Conservation (phyloP, 2,797 vertebrate genomes). For the Sciurus vulgaris region DNA sequence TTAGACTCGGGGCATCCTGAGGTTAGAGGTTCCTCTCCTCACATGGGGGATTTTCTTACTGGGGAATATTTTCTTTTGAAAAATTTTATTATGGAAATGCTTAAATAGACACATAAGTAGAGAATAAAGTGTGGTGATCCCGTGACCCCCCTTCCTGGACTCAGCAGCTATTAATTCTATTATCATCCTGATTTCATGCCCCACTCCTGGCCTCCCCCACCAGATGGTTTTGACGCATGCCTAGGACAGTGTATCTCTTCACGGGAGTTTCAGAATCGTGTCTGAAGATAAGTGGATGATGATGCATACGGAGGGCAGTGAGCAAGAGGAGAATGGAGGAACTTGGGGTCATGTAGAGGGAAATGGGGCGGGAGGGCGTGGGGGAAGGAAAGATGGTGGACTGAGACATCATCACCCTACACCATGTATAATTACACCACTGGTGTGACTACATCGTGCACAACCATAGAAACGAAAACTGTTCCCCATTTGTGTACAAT, state of each 20-base stretch:
- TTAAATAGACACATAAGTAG: not conserved
- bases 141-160: not conserved
- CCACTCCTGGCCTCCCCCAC: rapidly evolving
- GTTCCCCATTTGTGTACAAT: too few relatives aligned
- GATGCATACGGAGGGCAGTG: too few relatives aligned
- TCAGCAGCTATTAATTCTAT: not conserved
- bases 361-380: too few relatives aligned
- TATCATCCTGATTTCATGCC: not conserved
- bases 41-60: not conserved
- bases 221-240: not conserved
- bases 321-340: too few relatives aligned
- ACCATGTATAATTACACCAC: too few relatives aligned
- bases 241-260: not conserved
- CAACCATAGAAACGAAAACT: too few relatives aligned
- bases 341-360: too few relatives aligned
- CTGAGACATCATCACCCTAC: too few relatives aligned
- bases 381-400: too few relatives aligned
- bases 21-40: not conserved
- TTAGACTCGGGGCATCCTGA: not conserved
- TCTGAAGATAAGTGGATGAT: not conserved
- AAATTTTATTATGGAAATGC: not conserved
- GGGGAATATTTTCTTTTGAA: not conserved
- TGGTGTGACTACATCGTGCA: too few relatives aligned
- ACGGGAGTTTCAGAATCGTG: not conserved
- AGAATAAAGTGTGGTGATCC: not conserved